A percentile compares a stretch with the other conserved stretches of the same genome.
Conservation (phyloP, 1,140 invertebrate genomes). For the Rhopalosiphum padi region DNA sequence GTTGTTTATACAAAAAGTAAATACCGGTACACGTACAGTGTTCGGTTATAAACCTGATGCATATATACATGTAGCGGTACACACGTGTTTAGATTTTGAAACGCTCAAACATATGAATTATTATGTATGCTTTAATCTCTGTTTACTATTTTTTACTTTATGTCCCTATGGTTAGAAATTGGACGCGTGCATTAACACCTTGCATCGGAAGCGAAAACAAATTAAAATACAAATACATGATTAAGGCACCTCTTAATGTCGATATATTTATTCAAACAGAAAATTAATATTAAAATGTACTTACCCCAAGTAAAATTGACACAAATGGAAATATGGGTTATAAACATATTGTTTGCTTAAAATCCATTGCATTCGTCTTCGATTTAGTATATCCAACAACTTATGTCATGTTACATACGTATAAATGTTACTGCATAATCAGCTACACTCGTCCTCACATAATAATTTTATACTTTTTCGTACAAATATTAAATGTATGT, state of each 20-base stretch:
- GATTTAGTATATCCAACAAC: not conserved
- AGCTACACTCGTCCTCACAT: not conserved
- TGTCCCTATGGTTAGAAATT: not conserved
- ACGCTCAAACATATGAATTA: not conserved
- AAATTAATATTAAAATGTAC: not conserved
- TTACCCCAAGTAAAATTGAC: not conserved
- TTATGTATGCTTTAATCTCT: constrained; percentile 3
- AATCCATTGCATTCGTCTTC: not conserved
- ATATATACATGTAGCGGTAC: not conserved
- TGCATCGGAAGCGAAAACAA: not conserved
- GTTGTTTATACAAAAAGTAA: not conserved
- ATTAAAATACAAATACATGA: not conserved
- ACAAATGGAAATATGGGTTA: not conserved
- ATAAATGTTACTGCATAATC: not conserved
- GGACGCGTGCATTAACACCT: not conserved
- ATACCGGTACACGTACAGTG: not conserved
- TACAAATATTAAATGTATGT: not conserved
- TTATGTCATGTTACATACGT: not conserved
- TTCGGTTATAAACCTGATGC: not conserved
- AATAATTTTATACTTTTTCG: not conserved
- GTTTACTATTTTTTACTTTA: not conserved
- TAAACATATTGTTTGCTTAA: not conserved
- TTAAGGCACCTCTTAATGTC: not conserved
- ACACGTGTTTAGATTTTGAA: not conserved
- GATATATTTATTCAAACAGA: not conserved